Base-by-base conservation (phyloP, 2,797 vertebrate species). In the Microhierax caerulescens region DNA sequence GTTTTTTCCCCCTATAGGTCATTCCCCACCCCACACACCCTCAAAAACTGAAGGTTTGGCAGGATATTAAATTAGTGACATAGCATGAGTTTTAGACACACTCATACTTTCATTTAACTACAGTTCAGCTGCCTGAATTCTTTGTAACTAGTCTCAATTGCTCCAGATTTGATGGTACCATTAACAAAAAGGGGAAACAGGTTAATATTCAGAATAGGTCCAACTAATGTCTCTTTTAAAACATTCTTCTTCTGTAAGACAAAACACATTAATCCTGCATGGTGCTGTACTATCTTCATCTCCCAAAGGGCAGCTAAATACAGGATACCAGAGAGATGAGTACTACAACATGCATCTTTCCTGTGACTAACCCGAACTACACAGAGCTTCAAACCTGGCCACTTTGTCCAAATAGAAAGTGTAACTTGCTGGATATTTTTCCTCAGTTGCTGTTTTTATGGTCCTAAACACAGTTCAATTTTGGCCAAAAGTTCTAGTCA, bases 21-120 rank as follows among this genome's bases (percentile, higher is more conserved):
- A 27, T 13, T 9, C 1, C 7, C 5, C 27, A 18, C 24, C 6
- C 8, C 6, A 13, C 9, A 32, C 14, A 9, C 9, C 21, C 8
- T 7, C 11, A 27, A 30, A 47, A 69, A 7, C 0, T 1, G 36
- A 74, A 65, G 2, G 5, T 41, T 80, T 50, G 1, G 8, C 15
- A 65, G 18, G 14, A n/a, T 65, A 56, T 78, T 25, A 69, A 65
- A 30, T 68, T 61, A 61, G 24, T 50, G 30, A 39, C 11, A 34
- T 8, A 61, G 24, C 56, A 51, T 41, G 28, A 75, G 13, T 64
- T 48, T 67, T 51, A 72, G 50, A 41, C 9, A 37, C 5, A 34
- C 34, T 3, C 21, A 19, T 54, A 17, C 2, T 74, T 86, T 39
- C 30, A 21, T 64, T 79, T 64, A n/a, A 67, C 10, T 74, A 47